A percentile compares a stretch with the other conserved stretches of the same genome.
These are phyloP conservation scores for Amblyjoppa proteus DNA, from an alignment of 2,888 invertebrate genomes.

Conservation along the genomic window DNA sequence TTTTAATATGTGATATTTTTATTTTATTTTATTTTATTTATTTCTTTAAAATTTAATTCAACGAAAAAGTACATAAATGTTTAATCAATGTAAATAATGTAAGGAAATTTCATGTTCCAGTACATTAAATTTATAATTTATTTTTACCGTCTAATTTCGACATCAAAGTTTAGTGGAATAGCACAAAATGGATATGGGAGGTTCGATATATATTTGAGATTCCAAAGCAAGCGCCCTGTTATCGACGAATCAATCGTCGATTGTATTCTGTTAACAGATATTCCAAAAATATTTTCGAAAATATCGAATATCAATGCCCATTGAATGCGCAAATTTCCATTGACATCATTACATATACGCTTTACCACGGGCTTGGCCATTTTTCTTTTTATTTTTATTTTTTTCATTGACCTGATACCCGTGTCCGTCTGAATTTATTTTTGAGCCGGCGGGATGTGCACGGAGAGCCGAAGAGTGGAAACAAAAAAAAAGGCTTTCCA, in stretches of 20 bases:
- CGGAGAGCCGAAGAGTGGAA: slow-evolving; percentile 5
- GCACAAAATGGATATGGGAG: no score
- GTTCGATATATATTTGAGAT: no score
- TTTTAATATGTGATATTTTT: no score
- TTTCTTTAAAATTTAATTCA: no score
- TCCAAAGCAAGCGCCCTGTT: no score
- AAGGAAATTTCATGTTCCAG: no score
- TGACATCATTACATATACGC: background rate
- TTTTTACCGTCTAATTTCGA: no score
- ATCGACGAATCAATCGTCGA: background rate
- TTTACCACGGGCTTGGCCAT: background rate
- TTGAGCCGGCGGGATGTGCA: background rate
- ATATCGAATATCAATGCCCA: background rate
- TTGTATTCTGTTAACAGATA: background rate
- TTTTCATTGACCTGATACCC: slow-evolving; percentile 1
- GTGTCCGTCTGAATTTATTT: slow-evolving; percentile 10
- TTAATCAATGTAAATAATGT: no score
- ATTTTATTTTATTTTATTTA: no score
- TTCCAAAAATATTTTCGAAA: background rate
- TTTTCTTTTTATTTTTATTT: background rate
- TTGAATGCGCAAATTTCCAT: background rate
- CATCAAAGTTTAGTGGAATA: no score
- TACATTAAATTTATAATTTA: no score
- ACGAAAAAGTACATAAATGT: no score
- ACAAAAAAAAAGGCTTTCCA: background rate